These are phyloP conservation scores for Agriotes lineatus DNA, from an alignment of 2,888 invertebrate genomes.

Conservation along the genomic window DNA sequence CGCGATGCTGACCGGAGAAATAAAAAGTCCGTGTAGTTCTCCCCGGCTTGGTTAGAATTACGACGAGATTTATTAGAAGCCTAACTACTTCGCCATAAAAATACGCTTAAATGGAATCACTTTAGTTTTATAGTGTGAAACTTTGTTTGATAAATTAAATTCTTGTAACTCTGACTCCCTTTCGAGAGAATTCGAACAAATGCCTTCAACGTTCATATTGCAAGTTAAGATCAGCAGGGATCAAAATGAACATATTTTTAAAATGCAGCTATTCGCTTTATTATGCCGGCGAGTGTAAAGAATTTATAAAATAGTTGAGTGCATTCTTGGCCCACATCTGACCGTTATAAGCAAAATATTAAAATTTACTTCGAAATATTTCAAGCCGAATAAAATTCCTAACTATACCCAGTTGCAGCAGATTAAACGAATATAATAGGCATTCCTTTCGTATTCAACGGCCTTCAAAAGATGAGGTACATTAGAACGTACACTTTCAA, in stretches of 20 bases:
- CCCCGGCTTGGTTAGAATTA: conserved; percentile 23
- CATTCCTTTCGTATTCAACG: conserved; percentile 46
- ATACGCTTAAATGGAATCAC: conserved; percentile 30
- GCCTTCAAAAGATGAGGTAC: too few species aligned
- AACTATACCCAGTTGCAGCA: conserved; percentile 45
- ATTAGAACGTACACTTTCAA: too few species aligned
- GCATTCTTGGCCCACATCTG: conserved; percentile 21
- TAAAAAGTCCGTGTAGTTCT: conserved; percentile 25
- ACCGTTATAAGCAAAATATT: conserved; percentile 38
- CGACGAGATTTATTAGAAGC: conserved; percentile 32
- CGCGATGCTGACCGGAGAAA: conserved; percentile 29
- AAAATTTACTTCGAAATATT: conserved; percentile 50
- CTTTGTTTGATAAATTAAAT: conserved; percentile 30
- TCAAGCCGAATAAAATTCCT: conserved; percentile 50
- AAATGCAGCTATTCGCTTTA: neutral
- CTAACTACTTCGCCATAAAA: conserved; percentile 35
- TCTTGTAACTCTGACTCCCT: conserved; percentile 14
- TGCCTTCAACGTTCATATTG: neutral
- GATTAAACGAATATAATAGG: conserved; percentile 43
- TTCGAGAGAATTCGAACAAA: neutral
- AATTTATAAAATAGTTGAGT: conserved; percentile 15
- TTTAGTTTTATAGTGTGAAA: conserved; percentile 30
- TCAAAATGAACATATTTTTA: neutral
- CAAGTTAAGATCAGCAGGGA: neutral
- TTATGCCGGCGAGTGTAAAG: neutral